Base-by-base conservation (phyloP, 2,797 vertebrate genomes). In the Xenops minutus region DNA sequence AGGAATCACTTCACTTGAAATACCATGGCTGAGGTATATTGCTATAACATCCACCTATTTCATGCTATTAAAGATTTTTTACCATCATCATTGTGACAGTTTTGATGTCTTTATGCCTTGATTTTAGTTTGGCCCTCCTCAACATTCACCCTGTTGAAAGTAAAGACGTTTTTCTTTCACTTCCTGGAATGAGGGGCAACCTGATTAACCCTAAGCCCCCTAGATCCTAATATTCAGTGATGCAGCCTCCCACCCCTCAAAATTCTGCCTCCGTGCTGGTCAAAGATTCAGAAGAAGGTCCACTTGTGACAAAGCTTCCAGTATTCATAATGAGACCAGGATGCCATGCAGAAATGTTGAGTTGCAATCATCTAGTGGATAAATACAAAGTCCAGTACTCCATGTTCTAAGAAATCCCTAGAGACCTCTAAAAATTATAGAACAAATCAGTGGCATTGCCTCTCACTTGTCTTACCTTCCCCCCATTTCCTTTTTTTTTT, bases 1-100 rank as follows among this genome's bases (percentile, higher is more conserved):
- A 94, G 64, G 83, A 95, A 94, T 94, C 74, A 79, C 89, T 94
- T 95, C 63, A 46, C 74, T 94, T 95, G 95, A 95, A 95, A 93
- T 92, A 93, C 80, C 77, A 61, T 67, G 77, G 24, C 74, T 68
- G 66, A 43, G 52, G 66, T 74, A 95, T 58, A 71, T 77, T 93
- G 80, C 80, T 90, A 72, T 19, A 89, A 68, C 55, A 79, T 76
- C 69, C 68, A 85, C 82, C 79, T 88, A 92, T 96, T 96, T 95
- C 82, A 93, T 87, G 93, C 95, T 94, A 83, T 96, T 95, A 93
- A 95, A 77, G 56, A 71, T 83, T 94, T 94, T 80, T 83, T 90
- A 61, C 30, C 34, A 43, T 51, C 4, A 1, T 64, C 63, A 71
- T 29, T 88, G 71, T 68, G 75, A 49, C 44, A 14, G 49, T 92